Base-by-base conservation (phyloP, 37 sponge, comb jelly and placozoan genomes). In the Agelas oroides region DNA sequence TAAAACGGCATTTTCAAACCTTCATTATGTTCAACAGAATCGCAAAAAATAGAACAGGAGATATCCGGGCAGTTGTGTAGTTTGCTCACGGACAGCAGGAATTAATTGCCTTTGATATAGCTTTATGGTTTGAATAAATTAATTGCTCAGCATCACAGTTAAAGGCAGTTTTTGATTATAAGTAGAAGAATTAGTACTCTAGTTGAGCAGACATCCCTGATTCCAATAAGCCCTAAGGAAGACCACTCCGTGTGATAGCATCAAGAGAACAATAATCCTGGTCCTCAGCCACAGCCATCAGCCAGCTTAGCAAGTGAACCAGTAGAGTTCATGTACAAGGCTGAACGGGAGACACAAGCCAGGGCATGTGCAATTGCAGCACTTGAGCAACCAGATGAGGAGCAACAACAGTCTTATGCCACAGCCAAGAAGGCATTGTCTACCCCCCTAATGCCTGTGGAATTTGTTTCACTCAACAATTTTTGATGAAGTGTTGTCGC, bases 401-500 rank as follows among this genome's bases (percentile, higher is more conserved):
- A 75, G 23, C 55, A 75, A 53, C 67, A 65, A 84, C 23, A n/a
- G 0, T 35, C 24, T 27, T 84, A 84, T 64, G 56, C 17, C 14
- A 39, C 32, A 1, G 85, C 58, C 2, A 75, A 76, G 28, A 52
- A 64, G 55, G 23, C 5, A 55, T 41, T 80, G 0, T 28, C 54
- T 34, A 30, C 55, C 23, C 18, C 35, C 21, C 40, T 68, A 15
- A 67, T 38, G 67, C 67, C 69, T 5, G 27, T 61, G 24, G 75
- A 31, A 28, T 89, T 76, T 69, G 55, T 76, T 21, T 78, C 71
- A 1, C 58, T 82, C 27, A 72, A 89, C 39, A 37, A 76, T 0
- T 89, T 89, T 41, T 84, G 79, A 65, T 12, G 90, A 84, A 55
- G 30, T 84, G 21, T n/a, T 89, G 11, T 73, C 84, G 12, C 58